Base-by-base conservation (phyloP, 2,113 vertebrate species). In the Phodopus roborovskii region DNA sequence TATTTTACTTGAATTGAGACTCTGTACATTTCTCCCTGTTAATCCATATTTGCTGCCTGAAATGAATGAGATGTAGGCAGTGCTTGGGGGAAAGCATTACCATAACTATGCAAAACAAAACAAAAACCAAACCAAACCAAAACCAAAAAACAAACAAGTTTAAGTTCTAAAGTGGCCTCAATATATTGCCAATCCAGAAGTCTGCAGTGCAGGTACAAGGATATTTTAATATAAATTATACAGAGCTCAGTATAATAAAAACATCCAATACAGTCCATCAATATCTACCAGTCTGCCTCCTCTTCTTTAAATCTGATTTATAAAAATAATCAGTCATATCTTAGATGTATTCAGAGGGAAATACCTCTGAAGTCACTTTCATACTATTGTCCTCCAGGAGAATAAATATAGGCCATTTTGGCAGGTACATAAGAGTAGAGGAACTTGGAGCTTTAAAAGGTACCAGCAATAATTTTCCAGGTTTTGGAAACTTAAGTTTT, bases 291-390 rank as follows among this genome's bases (percentile, higher is more conserved):
- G 8, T 82, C 13, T 28, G 20, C 20, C 15, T 84, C n/a, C 19
- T 90, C 4, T 45, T 83, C 56, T 96, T 83, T 88, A 64, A 92
- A 87, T 50, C 42, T 94, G 22, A 89, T 90, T 97, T 94, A 86
- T 64, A 73, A 79, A 90, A 94, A 75, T 36, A 66, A 66, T 53
- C 53, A 42, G 12, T 96, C 28, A 82, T 91, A 90, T 81, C 71
- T 91, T 22, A 58, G 33, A 87, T n/a, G 58, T 0, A n/a, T 68
- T 28, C 26, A 33, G 92, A 90, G 62, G 28, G 84, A 93, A 91
- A 88, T 90, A 19, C 20, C 60, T 58, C 70, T 62, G 33, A 93
- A 53, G 5, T 17, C 36, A 79, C 89, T 92, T 86, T 90, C 53
- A 89, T 30, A 71, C 36, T 30, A 39, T 39, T 75, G 64, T 88